phyloP scores from a whole-genome alignment of 2,797 vertebrate genomes.

The Pangasius sanitwongsei region DNA sequence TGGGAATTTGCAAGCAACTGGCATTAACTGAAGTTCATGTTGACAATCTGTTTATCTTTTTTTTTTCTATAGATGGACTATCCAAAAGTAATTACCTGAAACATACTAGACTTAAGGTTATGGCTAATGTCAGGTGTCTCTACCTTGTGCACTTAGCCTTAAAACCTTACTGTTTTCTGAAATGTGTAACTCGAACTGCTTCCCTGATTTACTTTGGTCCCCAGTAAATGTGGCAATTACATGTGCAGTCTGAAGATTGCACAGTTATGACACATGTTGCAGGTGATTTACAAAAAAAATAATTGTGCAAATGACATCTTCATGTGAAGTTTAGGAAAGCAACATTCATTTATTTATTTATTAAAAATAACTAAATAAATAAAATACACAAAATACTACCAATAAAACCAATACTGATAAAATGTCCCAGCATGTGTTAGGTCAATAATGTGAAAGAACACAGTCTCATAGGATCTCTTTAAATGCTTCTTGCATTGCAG shows the following conservation, averaged over 20 bases:
- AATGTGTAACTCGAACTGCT: neutral
- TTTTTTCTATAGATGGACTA: neutral
- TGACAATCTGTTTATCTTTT: neutral
- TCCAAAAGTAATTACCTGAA: neutral
- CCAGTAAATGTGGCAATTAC: neutral
- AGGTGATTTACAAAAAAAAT: neutral
- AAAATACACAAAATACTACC: neutral
- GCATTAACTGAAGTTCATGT: slow-evolving; percentile 9
- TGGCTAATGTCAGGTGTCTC: neutral
- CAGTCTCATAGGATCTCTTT: neutral
- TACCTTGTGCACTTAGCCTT: neutral
- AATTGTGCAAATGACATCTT: neutral
- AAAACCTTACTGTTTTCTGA: neutral
- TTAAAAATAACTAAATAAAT: neutral
- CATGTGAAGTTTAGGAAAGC: neutral
- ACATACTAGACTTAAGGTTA: neutral
- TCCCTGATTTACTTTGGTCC: neutral
- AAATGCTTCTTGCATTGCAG: neutral
- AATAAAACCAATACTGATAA: neutral
- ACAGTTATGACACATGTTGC: neutral
- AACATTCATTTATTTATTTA: neutral
- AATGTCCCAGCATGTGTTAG: neutral
- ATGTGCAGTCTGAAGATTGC: neutral
- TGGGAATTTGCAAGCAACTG: slow-evolving; percentile 11
- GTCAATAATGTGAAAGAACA: neutral